Evolutionary conservation across 2,888 invertebrate genomes (phyloP).

Genomic region (Gibbula magus): DNA sequence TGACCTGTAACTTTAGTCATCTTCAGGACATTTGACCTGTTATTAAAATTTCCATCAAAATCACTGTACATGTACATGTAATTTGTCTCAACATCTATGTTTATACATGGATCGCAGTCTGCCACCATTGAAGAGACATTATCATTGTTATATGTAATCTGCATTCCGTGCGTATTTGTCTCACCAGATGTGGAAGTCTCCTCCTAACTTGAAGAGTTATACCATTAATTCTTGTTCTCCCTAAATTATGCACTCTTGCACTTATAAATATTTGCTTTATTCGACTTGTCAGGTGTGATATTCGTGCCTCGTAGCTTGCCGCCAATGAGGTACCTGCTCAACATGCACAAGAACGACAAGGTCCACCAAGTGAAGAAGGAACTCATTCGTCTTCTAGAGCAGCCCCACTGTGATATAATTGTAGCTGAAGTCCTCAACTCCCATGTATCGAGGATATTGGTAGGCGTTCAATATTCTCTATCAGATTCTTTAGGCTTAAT

Average conservation of each 20-base stretch:
- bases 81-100: no score
- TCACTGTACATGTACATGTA: no score
- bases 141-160: no score
- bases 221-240: not conserved
- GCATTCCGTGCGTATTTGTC: no score
- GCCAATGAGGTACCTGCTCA: conserved; percentile 77
- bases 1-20: no score
- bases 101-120: no score
- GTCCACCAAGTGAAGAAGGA: conserved; percentile 78
- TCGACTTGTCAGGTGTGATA: conserved; percentile 76
- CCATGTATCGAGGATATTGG: conserved; percentile 80
- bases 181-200: no score
- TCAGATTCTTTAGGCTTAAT: no score
- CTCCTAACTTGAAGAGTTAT: no score
- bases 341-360: conserved; percentile 79
- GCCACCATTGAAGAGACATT: no score
- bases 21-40: no score
- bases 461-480: conserved; percentile 52
- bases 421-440: conserved; percentile 80
- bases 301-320: conserved; percentile 77
- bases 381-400: conserved; percentile 75
- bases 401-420: conserved; percentile 74
- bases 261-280: not conserved
- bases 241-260: not conserved
- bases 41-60: no score